These are phyloP conservation scores for Tangara arthus DNA, from an alignment of 2,797 vertebrate genomes.

Conservation along the genomic window DNA sequence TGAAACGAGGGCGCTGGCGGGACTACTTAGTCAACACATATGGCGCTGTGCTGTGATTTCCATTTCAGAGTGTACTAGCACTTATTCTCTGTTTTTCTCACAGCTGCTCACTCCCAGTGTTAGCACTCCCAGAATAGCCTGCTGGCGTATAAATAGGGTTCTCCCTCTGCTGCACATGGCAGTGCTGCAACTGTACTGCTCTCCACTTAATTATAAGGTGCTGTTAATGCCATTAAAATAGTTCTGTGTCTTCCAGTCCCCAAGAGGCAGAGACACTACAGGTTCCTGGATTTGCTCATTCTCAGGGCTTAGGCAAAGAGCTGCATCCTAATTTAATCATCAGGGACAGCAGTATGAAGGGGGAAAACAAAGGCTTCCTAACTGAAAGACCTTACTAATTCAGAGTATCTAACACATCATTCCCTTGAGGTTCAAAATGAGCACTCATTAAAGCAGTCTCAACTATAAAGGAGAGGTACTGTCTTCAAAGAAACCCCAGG, in stretches of 20 bases:
- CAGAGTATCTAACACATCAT: neutral
- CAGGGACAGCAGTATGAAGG: neutral
- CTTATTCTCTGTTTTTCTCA: conserved; percentile 53
- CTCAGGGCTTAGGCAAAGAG: neutral
- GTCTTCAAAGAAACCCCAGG: neutral
- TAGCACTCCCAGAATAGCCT: conserved; percentile 29
- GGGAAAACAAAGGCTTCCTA: neutral
- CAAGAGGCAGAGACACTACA: neutral
- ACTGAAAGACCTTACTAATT: neutral
- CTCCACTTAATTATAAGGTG: neutral
- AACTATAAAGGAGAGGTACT: neutral
- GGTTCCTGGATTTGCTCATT: neutral
- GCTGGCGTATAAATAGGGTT: neutral
- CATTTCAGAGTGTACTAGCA: conserved; percentile 42
- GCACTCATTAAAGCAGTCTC: neutral
- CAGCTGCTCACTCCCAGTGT: conserved; percentile 48
- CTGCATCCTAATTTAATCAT: neutral
- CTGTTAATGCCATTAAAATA: neutral
- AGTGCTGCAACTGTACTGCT: neutral
- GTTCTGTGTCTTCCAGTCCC: neutral
- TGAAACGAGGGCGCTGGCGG: neutral
- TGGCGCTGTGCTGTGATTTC: neutral
- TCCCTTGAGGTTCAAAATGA: neutral
- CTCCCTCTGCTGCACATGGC: neutral
- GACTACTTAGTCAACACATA: conserved; percentile 49